phyloP scores from a whole-genome alignment of 2,888 invertebrate species.

The Drosophila pseudotakahashii region DNA sequence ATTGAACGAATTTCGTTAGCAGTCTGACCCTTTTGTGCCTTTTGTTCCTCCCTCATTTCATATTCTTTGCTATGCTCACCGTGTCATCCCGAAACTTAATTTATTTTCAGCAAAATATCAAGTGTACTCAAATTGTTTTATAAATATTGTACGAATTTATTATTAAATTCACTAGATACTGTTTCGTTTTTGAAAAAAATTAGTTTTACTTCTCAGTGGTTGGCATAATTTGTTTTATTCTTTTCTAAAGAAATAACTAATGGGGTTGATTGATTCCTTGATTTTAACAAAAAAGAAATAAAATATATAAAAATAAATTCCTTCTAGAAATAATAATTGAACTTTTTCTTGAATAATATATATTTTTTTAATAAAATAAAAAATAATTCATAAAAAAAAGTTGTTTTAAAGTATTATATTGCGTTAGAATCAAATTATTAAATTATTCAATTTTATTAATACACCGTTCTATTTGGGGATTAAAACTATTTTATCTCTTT shows the following conservation, averaged over 20 bases:
- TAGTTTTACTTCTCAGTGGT: not conserved
- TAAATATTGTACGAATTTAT: slow-evolving; percentile 61
- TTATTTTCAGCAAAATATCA: slow-evolving; percentile 37
- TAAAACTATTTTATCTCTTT: not conserved
- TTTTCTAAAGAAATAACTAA: too few species aligned
- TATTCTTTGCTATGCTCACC: slow-evolving; percentile 15
- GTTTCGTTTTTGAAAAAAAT: slow-evolving; percentile 48
- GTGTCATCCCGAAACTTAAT: slow-evolving; percentile 42
- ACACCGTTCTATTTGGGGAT: not conserved
- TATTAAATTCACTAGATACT: slow-evolving; percentile 63
- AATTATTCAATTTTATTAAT: not conserved
- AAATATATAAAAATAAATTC: too few species aligned
- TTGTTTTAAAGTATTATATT: too few species aligned
- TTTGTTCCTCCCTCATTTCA: slow-evolving; percentile 23
- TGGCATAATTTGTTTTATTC: not conserved
- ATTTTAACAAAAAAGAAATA: too few species aligned
- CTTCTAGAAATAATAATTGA: too few species aligned
- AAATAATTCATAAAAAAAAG: too few species aligned
- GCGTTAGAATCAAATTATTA: too few species aligned
- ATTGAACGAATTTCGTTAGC: slow-evolving; percentile 19
- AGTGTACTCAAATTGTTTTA: slow-evolving; percentile 50
- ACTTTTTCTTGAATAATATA: too few species aligned
- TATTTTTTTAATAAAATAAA: too few species aligned
- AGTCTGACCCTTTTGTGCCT: slow-evolving; percentile 6
- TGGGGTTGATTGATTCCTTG: too few species aligned